Evolutionary conservation across 1,140 invertebrate species (phyloP), one percentile per base, ranked within the genome.

Genomic region (Aphidius ervi): DNA sequence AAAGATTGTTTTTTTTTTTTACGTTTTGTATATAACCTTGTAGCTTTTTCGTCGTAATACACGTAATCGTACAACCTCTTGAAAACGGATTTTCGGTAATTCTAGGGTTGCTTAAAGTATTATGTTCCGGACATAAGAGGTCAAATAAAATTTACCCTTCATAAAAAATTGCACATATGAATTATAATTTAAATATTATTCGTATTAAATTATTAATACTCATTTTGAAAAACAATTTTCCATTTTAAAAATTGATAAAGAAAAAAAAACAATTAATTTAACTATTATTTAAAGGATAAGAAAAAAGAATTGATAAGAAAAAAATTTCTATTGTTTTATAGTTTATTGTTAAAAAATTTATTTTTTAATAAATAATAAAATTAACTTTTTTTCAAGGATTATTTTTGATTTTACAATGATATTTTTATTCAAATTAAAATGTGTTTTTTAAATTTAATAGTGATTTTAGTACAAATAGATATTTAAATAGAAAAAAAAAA

Each of bases 91-190:
- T 74, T 74, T 72, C 65, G 65, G 71, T 74, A 74, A 74, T 74
- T 63, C 65, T 70, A 74, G 72, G 72, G 72, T 74, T 74, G 71
- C 68, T 61, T 60, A 59, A 31, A 42, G 45, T 20, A 64, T 65
- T 68, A 58, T 72, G 67, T 61, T 55, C 61, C 39, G 53, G 53
- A 59, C 55, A 67, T 63, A 67, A 69, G 68, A 70, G 71, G 70
- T 73, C 71, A 74, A 73, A 72, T 68, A 70, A 46, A 64, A 62
- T 74, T 74, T 67, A 68, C 66, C 56, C 48, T 39, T 9, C 16
- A 6, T 58, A 45, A 48, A 68, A 70, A 70, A 73, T 72, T 72
- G 72, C 68, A 73, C 69, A 71, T 67, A 72, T 74, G 72, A 74
- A 31, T 31, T 31, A 31, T 31, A 31, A 31, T 31, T 31, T 31